Base-by-base conservation (phyloP, 2,113 vertebrate genomes). In the Phycodurus eques region DNA sequence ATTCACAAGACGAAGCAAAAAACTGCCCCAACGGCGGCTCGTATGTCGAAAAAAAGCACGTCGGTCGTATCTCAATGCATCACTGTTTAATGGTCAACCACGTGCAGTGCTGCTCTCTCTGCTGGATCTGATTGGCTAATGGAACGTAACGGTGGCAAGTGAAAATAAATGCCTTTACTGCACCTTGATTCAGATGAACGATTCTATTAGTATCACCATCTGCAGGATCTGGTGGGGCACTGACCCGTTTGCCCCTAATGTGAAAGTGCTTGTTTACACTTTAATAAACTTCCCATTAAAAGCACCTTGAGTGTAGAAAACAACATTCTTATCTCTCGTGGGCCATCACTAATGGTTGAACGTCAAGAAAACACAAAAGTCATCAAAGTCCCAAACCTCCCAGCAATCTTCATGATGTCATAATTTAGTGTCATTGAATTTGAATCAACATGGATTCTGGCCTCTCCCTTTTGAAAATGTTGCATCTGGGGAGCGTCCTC, bases 381-480 rank as follows among this genome's bases (percentile, higher is more conserved):
- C 75, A 73, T 62, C 59, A 73, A 35, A 68, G n/a, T 70, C 46
- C 47, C 17, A 14, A 72, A 73, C 68, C 49, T 87, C 79, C 82
- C 82, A 79, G 20, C 67, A 78, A 80, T 81, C 68, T 81, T 85
- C 76, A 83, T 86, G 83, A 90, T 74, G 62, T 68, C 67, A 82
- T 47, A 43, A 78, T 54, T 74, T 53, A 54, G 71, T 69, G 57
- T 69, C 78, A 70, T 62, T 77, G 63, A 72, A 64, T 80, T 79
- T 80, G 70, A 70, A 43, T 70, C 68, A 77, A 81, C 67, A 74
- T 74, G 68, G 51, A 67, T 61, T 67, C 42, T 5, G 35, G 56
- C 59, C 67, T 71, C 66, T 68, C 51, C 70, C 72, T 44, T 47
- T 51, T 35, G 72, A 69, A 69, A 20, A 42, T 75, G 72, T 70